These are phyloP conservation scores for Pygmarrhopalites habei DNA, from an alignment of 1,140 invertebrate species.

Conservation along the genomic window DNA sequence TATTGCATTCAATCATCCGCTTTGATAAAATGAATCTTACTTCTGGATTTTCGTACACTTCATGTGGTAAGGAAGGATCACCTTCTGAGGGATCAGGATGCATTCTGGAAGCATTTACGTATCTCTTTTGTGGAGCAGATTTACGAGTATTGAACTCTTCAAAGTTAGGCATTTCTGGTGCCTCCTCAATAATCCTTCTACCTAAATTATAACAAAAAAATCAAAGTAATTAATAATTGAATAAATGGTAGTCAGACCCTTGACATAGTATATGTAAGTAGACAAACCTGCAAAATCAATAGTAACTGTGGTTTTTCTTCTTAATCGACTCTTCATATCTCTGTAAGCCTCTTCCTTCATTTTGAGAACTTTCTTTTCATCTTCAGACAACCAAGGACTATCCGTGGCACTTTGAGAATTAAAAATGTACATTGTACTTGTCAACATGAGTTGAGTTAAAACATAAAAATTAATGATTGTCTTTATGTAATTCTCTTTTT, in stretches of 20 bases:
- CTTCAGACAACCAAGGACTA: slow-evolving; percentile 69
- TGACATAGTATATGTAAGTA: background rate
- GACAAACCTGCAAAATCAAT: slow-evolving; percentile 72
- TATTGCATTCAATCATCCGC: no score
- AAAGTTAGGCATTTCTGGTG: slow-evolving; percentile 21
- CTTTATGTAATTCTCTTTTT: no score
- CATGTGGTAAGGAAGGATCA: background rate
- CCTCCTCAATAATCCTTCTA: slow-evolving; percentile 48
- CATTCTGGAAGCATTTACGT: slow-evolving; percentile 11
- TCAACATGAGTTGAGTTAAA: no score
- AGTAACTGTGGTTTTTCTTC: slow-evolving; percentile 57
- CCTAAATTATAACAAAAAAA: slow-evolving; percentile 39
- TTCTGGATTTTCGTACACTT: background rate
- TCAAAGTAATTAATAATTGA: no score
- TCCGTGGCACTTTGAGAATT: no score
- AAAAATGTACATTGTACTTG: no score
- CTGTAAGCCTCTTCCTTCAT: slow-evolving; percentile 55
- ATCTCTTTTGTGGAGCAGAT: background rate
- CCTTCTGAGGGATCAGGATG: background rate
- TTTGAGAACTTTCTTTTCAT: slow-evolving; percentile 60
- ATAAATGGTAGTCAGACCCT: no score
- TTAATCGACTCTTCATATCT: slow-evolving; percentile 57
- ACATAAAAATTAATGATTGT: no score
- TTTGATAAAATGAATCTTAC: no score
- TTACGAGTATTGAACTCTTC: slow-evolving; percentile 22